A percentile compares a stretch with the other conserved stretches of the same genome.
phyloP scores from a whole-genome alignment of 2,113 vertebrate species.

The Pterophyllum scalare region DNA sequence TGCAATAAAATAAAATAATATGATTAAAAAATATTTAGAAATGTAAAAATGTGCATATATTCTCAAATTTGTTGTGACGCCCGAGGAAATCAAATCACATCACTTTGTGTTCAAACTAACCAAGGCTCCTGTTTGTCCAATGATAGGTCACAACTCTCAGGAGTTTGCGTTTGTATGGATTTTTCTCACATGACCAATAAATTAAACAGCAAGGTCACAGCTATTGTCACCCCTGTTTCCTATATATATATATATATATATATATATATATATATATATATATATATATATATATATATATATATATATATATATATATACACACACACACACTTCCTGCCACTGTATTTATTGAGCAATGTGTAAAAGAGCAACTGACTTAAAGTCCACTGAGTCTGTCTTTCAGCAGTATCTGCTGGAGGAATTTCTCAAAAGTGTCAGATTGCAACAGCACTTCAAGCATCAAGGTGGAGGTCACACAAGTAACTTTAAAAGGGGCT shows the following conservation, averaged over 20 bases:
- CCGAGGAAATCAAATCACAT: not conserved
- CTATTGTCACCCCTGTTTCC: conserved; percentile 47
- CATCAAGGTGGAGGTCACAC: conserved; percentile 52
- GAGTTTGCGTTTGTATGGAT: conserved; percentile 11
- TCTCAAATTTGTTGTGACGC: not conserved
- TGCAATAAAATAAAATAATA: no score
- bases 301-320: no score
- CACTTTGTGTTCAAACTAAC: not conserved
- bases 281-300: no score
- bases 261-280: no score
- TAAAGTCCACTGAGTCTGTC: conserved; percentile 58
- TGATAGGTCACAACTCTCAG: not conserved
- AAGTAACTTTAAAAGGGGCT: not conserved
- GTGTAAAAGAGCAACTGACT: conserved; percentile 52
- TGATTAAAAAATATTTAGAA: no score
- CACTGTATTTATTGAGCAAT: not conserved
- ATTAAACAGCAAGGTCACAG: conserved; percentile 42
- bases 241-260: no score
- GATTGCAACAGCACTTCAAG: not conserved
- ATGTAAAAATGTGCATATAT: not conserved
- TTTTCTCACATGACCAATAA: conserved; percentile 40
- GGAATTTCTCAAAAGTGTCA: conserved; percentile 29
- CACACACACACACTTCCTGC: conserved; percentile 27
- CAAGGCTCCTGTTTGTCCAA: not conserved
- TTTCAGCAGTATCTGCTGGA: conserved; percentile 41